phyloP scores from a whole-genome alignment of 2,888 invertebrate genomes.

The Macropis europaea region DNA sequence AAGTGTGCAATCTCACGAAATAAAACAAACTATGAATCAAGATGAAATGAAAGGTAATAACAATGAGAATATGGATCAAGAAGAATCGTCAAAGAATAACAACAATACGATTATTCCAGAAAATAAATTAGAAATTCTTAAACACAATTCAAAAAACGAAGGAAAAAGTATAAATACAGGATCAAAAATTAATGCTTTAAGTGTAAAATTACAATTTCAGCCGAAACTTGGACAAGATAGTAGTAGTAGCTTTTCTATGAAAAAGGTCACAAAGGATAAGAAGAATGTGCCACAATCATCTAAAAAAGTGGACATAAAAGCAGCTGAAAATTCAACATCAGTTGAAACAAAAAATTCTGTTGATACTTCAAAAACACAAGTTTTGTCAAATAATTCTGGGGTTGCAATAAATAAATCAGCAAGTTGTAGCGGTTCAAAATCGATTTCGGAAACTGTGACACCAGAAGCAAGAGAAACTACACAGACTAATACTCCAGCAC shows the following conservation, averaged over 20 bases:
- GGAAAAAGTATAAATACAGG: constrained; percentile 60
- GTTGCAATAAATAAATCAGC: constrained; percentile 24
- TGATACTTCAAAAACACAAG: constrained; percentile 25
- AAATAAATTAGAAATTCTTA: constrained; percentile 40
- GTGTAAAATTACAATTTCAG: constrained; percentile 76
- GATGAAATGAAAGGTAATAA: constrained; percentile 13
- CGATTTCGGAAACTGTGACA: neutral
- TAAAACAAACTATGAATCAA: neutral
- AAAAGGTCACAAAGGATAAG: constrained; percentile 71
- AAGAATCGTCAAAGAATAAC: constrained; percentile 42
- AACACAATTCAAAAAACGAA: constrained; percentile 47
- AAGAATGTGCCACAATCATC: constrained; percentile 55
- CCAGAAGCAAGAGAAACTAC: neutral
- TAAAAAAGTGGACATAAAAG: constrained; percentile 64
- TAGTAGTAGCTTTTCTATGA: constrained; percentile 74
- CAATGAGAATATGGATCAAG: constrained; percentile 14
- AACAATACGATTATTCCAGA: constrained; percentile 45
- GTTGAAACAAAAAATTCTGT: constrained; percentile 19
- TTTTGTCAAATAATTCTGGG: constrained; percentile 34
- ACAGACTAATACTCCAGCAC: neutral
- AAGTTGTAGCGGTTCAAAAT: constrained; percentile 2
- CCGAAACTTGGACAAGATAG: constrained; percentile 75
- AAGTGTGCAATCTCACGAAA: constrained; percentile 11
- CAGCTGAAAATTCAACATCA: constrained; percentile 33
- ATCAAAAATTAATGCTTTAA: constrained; percentile 76